phyloP scores from a whole-genome alignment of 2,888 invertebrate species.

The Spialia ferax region DNA sequence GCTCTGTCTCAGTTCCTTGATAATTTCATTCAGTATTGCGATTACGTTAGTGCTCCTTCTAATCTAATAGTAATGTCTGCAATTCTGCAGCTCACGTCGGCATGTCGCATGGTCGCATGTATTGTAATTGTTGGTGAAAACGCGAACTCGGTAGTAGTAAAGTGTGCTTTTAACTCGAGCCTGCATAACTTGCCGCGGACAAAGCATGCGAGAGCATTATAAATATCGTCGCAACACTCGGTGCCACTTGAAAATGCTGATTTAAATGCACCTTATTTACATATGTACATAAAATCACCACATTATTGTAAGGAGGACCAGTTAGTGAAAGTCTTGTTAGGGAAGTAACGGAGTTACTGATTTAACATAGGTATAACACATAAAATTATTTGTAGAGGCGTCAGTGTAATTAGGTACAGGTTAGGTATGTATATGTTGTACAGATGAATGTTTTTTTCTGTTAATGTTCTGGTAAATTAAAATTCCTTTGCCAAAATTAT shows the following conservation, averaged over 20 bases:
- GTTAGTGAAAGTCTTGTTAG: not conserved
- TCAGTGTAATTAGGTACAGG: too few relatives aligned
- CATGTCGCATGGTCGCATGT: not conserved
- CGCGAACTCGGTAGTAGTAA: constrained; percentile 33
- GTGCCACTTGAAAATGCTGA: constrained; percentile 43
- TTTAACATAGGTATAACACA: too few relatives aligned
- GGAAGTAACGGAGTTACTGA: not conserved
- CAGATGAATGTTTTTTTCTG: too few relatives aligned
- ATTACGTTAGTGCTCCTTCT: too few relatives aligned
- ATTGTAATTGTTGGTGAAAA: constrained; percentile 25
- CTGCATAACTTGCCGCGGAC: constrained; percentile 51
- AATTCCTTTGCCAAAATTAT: too few relatives aligned
- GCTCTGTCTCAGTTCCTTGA: too few relatives aligned
- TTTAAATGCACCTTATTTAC: constrained; percentile 43
- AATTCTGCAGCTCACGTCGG: not conserved
- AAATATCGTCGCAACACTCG: constrained; percentile 48
- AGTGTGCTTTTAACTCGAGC: constrained; percentile 48
- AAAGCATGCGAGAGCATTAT: constrained; percentile 51
- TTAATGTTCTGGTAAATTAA: too few relatives aligned
- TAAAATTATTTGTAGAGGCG: too few relatives aligned
- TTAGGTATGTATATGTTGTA: too few relatives aligned
- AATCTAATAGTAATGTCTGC: not conserved
- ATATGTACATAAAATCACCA: constrained; percentile 33
- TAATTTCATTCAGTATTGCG: too few relatives aligned
- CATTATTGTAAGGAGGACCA: constrained; percentile 15